Evolutionary conservation across 2,113 vertebrate genomes (phyloP).

Genomic region (Podilymbus podiceps): DNA sequence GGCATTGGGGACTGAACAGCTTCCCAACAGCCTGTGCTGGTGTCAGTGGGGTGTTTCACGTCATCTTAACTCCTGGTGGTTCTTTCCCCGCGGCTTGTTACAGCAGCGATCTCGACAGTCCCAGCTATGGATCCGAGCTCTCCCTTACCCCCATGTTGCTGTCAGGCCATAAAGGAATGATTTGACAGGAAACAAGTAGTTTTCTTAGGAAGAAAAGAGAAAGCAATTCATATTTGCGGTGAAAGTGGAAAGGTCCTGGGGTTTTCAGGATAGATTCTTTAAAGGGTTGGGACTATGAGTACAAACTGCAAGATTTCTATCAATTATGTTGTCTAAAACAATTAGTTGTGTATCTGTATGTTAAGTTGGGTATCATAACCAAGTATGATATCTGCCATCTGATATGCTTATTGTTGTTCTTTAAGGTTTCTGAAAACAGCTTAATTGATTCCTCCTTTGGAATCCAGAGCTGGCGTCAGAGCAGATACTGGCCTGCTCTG

Average conservation of each 20-base stretch:
- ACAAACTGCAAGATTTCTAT: rapidly evolving
- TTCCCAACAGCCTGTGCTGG: rapidly evolving
- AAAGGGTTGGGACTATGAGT: background rate
- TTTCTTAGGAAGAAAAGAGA: background rate
- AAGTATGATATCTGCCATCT: rapidly evolving
- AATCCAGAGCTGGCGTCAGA: background rate
- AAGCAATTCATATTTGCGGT: background rate
- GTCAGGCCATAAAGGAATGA: background rate
- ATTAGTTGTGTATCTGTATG: background rate
- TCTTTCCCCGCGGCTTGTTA: background rate
- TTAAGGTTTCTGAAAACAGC: background rate
- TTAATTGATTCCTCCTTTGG: background rate
- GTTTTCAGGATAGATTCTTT: background rate
- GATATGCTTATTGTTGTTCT: background rate
- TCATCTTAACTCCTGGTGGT: background rate
- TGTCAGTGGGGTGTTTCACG: rapidly evolving
- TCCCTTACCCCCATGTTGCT: rapidly evolving
- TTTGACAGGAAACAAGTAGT: background rate
- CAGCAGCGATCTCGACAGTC: rapidly evolving
- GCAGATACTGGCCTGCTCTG: background rate
- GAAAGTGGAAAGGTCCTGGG: background rate
- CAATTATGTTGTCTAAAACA: background rate
- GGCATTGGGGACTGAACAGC: rapidly evolving
- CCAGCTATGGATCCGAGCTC: rapidly evolving
- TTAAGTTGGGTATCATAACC: background rate